These are phyloP conservation scores for Orthosia cruda DNA, from an alignment of 2,888 invertebrate species.

Conservation along the genomic window DNA sequence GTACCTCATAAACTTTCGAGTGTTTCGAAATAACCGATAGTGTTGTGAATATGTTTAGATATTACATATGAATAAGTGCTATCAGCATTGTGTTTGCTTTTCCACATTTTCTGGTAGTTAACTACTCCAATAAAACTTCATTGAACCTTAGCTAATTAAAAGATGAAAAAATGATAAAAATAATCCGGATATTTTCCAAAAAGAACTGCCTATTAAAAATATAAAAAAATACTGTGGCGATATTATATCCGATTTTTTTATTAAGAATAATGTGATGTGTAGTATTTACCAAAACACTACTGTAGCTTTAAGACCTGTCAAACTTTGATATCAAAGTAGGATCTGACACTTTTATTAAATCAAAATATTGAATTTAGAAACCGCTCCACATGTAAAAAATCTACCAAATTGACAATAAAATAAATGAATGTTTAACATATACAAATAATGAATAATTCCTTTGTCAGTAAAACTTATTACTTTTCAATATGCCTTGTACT, in stretches of 20 bases:
- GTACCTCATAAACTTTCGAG: constrained; percentile 12
- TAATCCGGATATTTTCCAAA: too few species aligned
- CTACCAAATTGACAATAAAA: not conserved
- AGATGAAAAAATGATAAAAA: not conserved
- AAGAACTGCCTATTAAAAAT: not conserved
- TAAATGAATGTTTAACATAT: not conserved
- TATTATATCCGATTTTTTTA: too few species aligned
- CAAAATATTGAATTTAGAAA: too few species aligned
- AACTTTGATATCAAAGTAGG: too few species aligned
- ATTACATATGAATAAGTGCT: not conserved
- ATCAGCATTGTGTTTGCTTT: not conserved
- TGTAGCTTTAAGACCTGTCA: too few species aligned
- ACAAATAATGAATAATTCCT: not conserved
- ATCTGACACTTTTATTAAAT: too few species aligned
- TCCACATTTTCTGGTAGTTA: not conserved
- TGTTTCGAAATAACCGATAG: constrained; percentile 29
- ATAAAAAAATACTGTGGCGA: too few species aligned
- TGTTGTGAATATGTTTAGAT: not conserved
- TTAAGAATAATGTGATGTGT: too few species aligned
- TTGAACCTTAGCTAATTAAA: not conserved
- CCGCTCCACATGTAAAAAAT: too few species aligned
- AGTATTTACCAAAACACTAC: too few species aligned
- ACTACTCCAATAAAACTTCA: not conserved
- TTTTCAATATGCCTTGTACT: not conserved
- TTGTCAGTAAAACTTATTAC: not conserved